Conservation (phyloP, 2,888 invertebrate species). For the Brenthis hecate region DNA sequence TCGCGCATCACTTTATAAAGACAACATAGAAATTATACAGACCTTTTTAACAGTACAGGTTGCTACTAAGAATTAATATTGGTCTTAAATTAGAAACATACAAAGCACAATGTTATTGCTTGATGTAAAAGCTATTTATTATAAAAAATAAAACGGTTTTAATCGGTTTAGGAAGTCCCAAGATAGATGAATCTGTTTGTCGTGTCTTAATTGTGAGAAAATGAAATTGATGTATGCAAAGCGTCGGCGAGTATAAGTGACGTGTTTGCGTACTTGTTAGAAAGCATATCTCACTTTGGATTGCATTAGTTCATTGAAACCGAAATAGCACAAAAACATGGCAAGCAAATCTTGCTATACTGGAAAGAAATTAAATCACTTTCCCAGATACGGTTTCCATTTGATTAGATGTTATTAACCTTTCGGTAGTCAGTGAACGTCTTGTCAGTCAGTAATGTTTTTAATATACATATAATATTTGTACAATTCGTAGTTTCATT, state of each 20-base stretch:
- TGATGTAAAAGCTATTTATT: no score
- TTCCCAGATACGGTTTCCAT: constrained; percentile 43
- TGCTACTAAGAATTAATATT: no score
- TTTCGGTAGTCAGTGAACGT: constrained; percentile 5
- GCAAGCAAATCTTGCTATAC: constrained; percentile 37
- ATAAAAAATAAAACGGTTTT: no score
- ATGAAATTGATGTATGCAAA: not conserved
- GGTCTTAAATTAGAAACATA: no score
- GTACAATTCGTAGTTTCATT: not conserved
- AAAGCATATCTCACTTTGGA: constrained; percentile 25
- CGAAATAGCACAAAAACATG: constrained; percentile 15
- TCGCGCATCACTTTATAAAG: no score
- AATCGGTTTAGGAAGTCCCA: not conserved
- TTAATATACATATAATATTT: no score
- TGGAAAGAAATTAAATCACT: constrained; percentile 43
- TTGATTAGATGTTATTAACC: constrained; percentile 36
- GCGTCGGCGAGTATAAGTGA: not conserved
- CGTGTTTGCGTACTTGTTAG: constrained; percentile 20
- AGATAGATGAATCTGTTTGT: no score
- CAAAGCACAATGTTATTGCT: no score
- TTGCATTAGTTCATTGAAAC: constrained; percentile 21
- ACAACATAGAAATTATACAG: no score
- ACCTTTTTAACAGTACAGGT: no score
- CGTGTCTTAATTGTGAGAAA: no score
- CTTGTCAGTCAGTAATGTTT: no score